Conservation (phyloP, 2,797 vertebrate species). For the Helarctos malayanus region DNA sequence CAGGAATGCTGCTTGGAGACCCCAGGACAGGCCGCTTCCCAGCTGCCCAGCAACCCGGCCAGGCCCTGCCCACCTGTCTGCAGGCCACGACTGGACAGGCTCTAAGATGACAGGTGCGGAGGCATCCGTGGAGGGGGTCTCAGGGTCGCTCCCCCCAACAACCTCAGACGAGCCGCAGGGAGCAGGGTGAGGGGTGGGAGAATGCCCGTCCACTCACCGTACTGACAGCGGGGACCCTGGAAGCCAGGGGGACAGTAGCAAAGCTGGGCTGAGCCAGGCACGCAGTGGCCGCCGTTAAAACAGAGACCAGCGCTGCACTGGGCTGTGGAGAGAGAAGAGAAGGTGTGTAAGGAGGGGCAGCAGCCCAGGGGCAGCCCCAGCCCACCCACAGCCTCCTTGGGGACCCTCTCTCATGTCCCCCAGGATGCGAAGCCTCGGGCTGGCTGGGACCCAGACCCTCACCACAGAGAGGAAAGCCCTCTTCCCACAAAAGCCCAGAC, state of each 20-base stretch:
- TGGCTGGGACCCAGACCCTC: not conserved
- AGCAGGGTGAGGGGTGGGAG: not conserved
- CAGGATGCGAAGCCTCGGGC: not conserved
- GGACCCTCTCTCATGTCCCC: too few relatives aligned
- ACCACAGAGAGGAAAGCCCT: not conserved
- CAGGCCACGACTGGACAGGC: accelerated
- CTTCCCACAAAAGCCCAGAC: not conserved
- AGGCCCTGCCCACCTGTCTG: not conserved
- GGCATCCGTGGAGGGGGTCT: accelerated
- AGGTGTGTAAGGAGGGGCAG: not conserved
- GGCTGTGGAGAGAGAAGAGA: conserved; percentile 85
- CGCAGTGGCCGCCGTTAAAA: conserved; percentile 92
- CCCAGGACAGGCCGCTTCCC: accelerated
- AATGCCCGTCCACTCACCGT: conserved; percentile 89
- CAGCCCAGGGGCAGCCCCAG: not conserved
- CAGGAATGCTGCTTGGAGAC: accelerated
- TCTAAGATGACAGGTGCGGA: not conserved
- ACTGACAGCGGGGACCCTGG: conserved; percentile 94
- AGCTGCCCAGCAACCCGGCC: accelerated
- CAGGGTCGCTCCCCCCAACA: too few relatives aligned
- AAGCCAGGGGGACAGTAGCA: conserved; percentile 93
- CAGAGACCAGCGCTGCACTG: conserved; percentile 90
- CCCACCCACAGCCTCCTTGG: too few relatives aligned
- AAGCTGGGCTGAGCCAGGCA: conserved; percentile 88
- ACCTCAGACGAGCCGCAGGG: not conserved